Base-by-base conservation (phyloP, 2,888 invertebrate species). In the Cerceris ruficornis region DNA sequence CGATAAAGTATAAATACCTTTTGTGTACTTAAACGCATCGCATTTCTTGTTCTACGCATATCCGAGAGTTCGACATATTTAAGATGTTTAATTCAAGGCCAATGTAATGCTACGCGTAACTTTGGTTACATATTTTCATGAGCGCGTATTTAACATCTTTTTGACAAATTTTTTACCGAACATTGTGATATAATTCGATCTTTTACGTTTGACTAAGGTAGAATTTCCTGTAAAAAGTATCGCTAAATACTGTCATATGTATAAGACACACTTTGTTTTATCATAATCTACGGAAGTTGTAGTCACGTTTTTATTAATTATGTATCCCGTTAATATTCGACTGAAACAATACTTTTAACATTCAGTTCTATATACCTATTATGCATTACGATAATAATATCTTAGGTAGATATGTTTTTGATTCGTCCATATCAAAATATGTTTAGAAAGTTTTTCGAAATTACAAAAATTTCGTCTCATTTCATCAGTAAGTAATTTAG, bases 1-100 rank as follows among this genome's bases (percentile, higher is more conserved):
- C 11, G 42, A 46, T 14, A 60, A 67, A 14, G 11, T 66, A 43
- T 61, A 49, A 61, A 15, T 71, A 71, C 61, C 9, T 75, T 77
- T 66, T 54, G 55, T 69, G 84, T 84, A 84, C 84, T 84, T 84
- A 84, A 84, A 66, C 50, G 52, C 60, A 50, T 64, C 68, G 42
- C 50, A 64, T 81, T 68, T 59, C 41, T 61, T 76, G 54, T 52
- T 71, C 49, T 17, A 46, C 15, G 15, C 71, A 49, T n/a, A 15
- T 49, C 58, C 43, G 39, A 55, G 28, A 49, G 46, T 17, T 28
- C 52, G 42, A 70, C 52, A 41, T 49, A n/a, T 62, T n/a, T 28
- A 17, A 49, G 64, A 57, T 8, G 41, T 58, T 61, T 11, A 7
- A 66, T 65, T 52, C 17, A 7, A 52, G 59, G 28, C 49, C 15